A percentile compares a stretch with the other conserved stretches of the same genome.
Conservation (phyloP, 2,888 invertebrate genomes). For the Lysandra bellargus region DNA sequence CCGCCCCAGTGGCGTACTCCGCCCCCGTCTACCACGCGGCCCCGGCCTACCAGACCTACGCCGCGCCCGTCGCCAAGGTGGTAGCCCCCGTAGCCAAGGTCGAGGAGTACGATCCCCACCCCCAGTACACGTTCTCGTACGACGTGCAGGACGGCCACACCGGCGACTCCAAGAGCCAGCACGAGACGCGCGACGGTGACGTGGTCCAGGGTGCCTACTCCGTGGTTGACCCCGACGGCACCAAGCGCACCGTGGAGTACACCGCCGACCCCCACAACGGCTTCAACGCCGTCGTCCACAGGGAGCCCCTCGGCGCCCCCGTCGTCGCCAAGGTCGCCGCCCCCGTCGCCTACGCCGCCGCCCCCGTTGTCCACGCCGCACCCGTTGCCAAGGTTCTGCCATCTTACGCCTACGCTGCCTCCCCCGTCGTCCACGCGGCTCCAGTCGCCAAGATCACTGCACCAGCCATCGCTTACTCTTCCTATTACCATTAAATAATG, state of each 20-base stretch:
- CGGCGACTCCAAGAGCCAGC: slow-evolving; percentile 70
- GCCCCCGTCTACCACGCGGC: slow-evolving; percentile 42
- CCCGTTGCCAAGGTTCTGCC: slow-evolving; percentile 41
- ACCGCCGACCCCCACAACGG: slow-evolving; percentile 72
- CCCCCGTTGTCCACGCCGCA: slow-evolving; percentile 52
- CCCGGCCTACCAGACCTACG: slow-evolving; percentile 45
- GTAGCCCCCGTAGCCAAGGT: slow-evolving; percentile 51
- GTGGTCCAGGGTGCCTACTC: slow-evolving; percentile 78
- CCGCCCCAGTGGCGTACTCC: slow-evolving; percentile 49
- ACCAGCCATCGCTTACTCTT: slow-evolving; percentile 56
- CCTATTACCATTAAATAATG: slow-evolving; percentile 66
- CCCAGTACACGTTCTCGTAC: slow-evolving; percentile 79
- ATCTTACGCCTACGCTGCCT: slow-evolving; percentile 47
- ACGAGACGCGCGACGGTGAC: slow-evolving; percentile 71
- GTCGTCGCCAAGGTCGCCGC: slow-evolving; percentile 57
- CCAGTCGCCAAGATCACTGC: slow-evolving; percentile 53
- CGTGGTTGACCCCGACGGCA: slow-evolving; percentile 78
- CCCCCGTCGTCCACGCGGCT: slow-evolving; percentile 52
- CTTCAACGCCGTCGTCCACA: slow-evolving; percentile 80
- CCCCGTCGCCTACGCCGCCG: slow-evolving; percentile 49
- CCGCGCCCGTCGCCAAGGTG: slow-evolving; percentile 47
- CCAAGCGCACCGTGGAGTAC: slow-evolving; percentile 78
- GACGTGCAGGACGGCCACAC: slow-evolving; percentile 79
- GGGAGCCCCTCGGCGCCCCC: slow-evolving; percentile 59
- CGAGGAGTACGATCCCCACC: slow-evolving; percentile 60